Evolutionary conservation across 2,113 vertebrate genomes (phyloP).

Genomic region (Semnornis frantzii): DNA sequence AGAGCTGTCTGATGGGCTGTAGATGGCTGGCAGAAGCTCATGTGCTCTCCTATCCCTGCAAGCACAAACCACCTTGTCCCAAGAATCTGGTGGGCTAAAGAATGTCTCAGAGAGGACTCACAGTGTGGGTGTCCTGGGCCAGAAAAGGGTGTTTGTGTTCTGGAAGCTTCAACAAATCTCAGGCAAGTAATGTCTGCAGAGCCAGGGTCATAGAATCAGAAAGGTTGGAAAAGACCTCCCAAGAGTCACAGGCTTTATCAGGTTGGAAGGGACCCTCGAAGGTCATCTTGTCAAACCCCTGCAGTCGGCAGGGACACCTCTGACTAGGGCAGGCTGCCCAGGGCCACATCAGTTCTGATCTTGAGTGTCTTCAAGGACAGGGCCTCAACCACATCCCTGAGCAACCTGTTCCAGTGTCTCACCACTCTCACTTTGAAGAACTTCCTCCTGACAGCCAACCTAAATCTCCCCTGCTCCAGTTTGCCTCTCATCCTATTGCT

Average conservation of each 20-base stretch:
- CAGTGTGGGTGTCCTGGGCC: neutral
- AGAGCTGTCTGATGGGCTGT: neutral
- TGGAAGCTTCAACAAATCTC: neutral
- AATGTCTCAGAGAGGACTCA: neutral
- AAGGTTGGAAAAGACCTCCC: too few relatives aligned
- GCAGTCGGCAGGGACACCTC: neutral
- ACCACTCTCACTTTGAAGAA: too few relatives aligned
- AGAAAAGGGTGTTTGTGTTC: neutral
- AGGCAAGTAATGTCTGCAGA: neutral
- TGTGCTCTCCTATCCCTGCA: neutral
- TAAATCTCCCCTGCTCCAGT: too few relatives aligned
- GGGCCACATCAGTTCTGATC: neutral
- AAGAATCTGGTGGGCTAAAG: neutral
- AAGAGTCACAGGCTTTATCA: too few relatives aligned
- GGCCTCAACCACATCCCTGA: too few relatives aligned
- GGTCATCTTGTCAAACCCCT: too few relatives aligned
- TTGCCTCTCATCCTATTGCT: too few relatives aligned
- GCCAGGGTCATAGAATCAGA: neutral
- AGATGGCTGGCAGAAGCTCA: neutral
- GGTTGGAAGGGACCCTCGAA: too few relatives aligned
- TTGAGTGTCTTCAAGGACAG: neutral
- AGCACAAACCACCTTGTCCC: neutral
- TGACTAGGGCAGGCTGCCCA: neutral
- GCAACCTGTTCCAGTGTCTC: too few relatives aligned
- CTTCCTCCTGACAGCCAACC: too few relatives aligned